Base-by-base conservation (phyloP, 1,140 invertebrate species). In the Cyphomyrmex costatus region DNA sequence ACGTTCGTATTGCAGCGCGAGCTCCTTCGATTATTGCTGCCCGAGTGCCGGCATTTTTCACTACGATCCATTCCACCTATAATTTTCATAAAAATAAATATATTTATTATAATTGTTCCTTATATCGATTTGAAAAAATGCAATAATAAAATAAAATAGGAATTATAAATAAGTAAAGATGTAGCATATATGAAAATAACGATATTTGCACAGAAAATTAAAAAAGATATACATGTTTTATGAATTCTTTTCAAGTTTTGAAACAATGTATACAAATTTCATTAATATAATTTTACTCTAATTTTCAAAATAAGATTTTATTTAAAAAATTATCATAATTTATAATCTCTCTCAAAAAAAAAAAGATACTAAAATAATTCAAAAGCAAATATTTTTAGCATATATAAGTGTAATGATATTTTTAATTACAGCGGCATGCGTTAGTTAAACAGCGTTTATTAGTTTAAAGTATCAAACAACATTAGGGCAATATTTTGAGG, bases 61-160 rank as follows among this genome's bases (percentile, higher is more conserved):
- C 93, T 92, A 86, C 95, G 94, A 89, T 95, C 94, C 86, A 94
- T 86, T 95, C 94, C 94, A 93, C 94, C 95, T 95, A 92, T 91
- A 94, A 91, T 90, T 88, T 87, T 63, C 71, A 30, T 16, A 3
- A 14, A 92, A 89, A 86, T 91, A 14, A 91, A 27, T 71, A 87
- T 19, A 51, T 78, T 70, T 63, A 19, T 36, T 33, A 36, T 5
- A 7, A 60, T 60, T 0, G n/a, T n/a, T 12, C 2, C 7, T 49
- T n/a, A 19, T 3, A 36, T 24, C 19, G 8, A 36, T 21, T 76
- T 36, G 8, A n/a, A 14, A n/a, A 60, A 36, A 58, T 36, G 14
- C 12, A 33, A 53, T 21, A 86, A 63, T 0, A 56, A 83, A 66
- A 27, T 71, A 49, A 49, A 0, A 19, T 36, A 19, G 61, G 6